phyloP scores from a whole-genome alignment of 2,888 invertebrate genomes.

The Branchellion lobata region DNA sequence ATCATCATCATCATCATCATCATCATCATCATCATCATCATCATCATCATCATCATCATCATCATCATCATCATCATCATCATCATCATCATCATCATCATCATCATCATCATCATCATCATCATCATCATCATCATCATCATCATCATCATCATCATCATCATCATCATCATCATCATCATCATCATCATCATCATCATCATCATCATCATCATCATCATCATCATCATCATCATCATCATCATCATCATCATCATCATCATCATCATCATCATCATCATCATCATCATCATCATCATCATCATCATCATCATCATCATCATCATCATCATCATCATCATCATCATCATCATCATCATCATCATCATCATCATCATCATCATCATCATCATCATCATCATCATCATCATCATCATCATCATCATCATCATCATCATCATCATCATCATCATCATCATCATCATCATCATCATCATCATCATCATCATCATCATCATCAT shows the following conservation, averaged over 20 bases:
- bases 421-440: background rate
- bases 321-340: constrained; percentile 21
- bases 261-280: constrained; percentile 33
- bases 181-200: constrained; percentile 26
- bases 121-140: constrained; percentile 9
- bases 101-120: constrained; percentile 9
- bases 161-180: constrained; percentile 21
- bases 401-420: background rate
- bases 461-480: background rate
- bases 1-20: constrained; percentile 9
- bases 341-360: constrained; percentile 9
- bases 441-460: background rate
- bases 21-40: constrained; percentile 9
- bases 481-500: background rate
- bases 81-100: constrained; percentile 9
- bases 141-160: constrained; percentile 13
- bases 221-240: constrained; percentile 36
- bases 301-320: constrained; percentile 20
- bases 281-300: constrained; percentile 13
- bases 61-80: constrained; percentile 9
- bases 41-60: constrained; percentile 9
- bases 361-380: constrained; percentile 9
- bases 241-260: constrained; percentile 33
- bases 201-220: constrained; percentile 38
- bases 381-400: constrained; percentile 2